Evolutionary conservation across 2,888 invertebrate genomes (phyloP), one percentile per base, ranked within the genome.

Genomic region (Pogonocherus hispidulus): DNA sequence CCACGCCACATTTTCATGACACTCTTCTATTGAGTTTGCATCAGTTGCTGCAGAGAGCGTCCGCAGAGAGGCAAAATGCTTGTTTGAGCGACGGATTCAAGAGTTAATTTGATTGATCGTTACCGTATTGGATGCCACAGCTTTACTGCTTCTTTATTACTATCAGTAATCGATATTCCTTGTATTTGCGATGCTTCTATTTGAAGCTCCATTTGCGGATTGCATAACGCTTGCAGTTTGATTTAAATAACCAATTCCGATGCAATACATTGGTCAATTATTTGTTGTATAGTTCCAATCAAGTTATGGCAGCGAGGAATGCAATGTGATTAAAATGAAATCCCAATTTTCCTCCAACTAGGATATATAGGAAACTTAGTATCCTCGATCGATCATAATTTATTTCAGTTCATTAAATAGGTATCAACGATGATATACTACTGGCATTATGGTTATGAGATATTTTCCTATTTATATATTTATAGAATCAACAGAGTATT

Each of bases 91-190:
- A 32, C 32, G 32, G 32, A 32, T 32, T 32, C 32, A n/a, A 14
- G 62, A 52, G 3, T 63, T 56, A 54, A 63, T 62, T 67, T 67
- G 47, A 51, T 41, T 16, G 54, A 67, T 62, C 49, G 55, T 63
- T 56, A 63, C 55, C 60, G 54, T 55, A 47, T 55, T 47, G 49
- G 37, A n/a, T n/a, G n/a, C n/a, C n/a, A n/a, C n/a, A n/a, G n/a
- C n/a, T n/a, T n/a, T 37, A 46, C 47, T 63, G 32, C 46, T 27
- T 19, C 44, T 37, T 54, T 54, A 55, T 47, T 67, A 56, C 44
- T 35, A 37, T 41, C 63, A 8, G 62, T 32, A 55, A 67, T 67
- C 67, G 55, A 67, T 67, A 55, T 55, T 35, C 32, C 22, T 35
- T 32, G 41, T 41, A n/a, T n/a, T n/a, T n/a, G n/a, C n/a, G n/a